phyloP scores from a whole-genome alignment of 2,888 invertebrate genomes.

The Sericinus montela region DNA sequence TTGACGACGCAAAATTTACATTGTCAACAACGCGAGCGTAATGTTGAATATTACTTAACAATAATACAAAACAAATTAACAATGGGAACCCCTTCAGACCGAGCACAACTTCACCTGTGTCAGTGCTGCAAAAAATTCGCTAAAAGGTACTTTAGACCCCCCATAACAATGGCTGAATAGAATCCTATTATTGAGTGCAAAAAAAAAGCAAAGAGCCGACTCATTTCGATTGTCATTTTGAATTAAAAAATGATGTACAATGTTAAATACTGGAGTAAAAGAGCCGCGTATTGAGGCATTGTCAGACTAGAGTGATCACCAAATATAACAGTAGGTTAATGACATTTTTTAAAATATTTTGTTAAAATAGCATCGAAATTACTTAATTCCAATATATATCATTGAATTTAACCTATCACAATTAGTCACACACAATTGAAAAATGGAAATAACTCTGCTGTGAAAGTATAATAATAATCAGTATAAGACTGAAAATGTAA shows the following conservation, averaged over 20 bases:
- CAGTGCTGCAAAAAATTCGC: constrained; percentile 45
- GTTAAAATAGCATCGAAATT: too few relatives aligned
- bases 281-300: constrained; percentile 22
- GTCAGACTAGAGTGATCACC: constrained; percentile 15
- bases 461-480: too few relatives aligned
- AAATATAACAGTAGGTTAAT: too few relatives aligned
- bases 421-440: too few relatives aligned
- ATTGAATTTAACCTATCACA: too few relatives aligned
- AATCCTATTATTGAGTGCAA: constrained; percentile 38
- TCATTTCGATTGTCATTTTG: constrained; percentile 51
- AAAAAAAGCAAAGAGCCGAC: constrained; percentile 53
- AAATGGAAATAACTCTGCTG: too few relatives aligned
- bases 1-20: constrained; percentile 1
- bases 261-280: constrained; percentile 36
- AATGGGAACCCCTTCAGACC: constrained; percentile 42
- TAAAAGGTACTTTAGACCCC: constrained; percentile 50
- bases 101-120: constrained; percentile 47
- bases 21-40: constrained; percentile 13
- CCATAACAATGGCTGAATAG: constrained; percentile 56
- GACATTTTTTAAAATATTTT: too few relatives aligned
- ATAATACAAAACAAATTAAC: constrained; percentile 23
- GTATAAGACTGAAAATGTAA: too few relatives aligned
- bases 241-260: constrained; percentile 51
- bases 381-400: too few relatives aligned
- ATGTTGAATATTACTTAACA: constrained; percentile 14